Evolutionary conservation across 2,888 invertebrate genomes (phyloP).

Genomic region (Pachliopta kotzebuea): DNA sequence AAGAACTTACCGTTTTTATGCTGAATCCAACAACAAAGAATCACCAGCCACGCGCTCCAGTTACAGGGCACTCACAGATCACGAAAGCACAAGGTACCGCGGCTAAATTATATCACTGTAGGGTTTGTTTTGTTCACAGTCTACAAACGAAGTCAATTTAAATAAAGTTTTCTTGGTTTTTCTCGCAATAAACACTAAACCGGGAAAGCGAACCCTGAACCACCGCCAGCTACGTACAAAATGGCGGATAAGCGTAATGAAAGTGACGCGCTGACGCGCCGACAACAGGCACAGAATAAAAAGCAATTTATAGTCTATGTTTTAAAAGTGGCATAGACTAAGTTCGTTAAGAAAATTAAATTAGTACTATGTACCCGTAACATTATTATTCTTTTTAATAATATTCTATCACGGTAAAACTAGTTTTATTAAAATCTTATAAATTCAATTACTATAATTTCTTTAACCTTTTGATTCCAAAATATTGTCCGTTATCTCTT

Average conservation of each 20-base stretch:
- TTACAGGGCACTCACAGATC: slow-evolving; percentile 76
- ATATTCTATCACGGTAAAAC: too few relatives aligned
- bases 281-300: slow-evolving; percentile 54
- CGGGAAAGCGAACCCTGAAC: slow-evolving; percentile 71
- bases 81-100: slow-evolving; percentile 71
- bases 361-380: too few relatives aligned
- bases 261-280: slow-evolving; percentile 78
- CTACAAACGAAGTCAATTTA: slow-evolving; percentile 55
- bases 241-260: slow-evolving; percentile 80
- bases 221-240: slow-evolving; percentile 81
- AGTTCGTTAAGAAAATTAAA: background rate
- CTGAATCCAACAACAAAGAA: slow-evolving; percentile 79
- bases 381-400: too few relatives aligned
- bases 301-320: slow-evolving; percentile 22
- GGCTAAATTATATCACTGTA: slow-evolving; percentile 60
- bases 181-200: slow-evolving; percentile 70
- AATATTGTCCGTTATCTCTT: too few relatives aligned
- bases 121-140: slow-evolving; percentile 58
- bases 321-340: background rate
- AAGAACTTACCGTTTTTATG: slow-evolving; percentile 71
- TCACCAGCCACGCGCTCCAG: slow-evolving; percentile 80
- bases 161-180: slow-evolving; percentile 68
- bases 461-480: too few relatives aligned
- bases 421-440: too few relatives aligned
- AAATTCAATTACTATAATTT: too few relatives aligned